phyloP scores from a whole-genome alignment of 2,797 vertebrate species.

The Acipenser transmontanus region DNA sequence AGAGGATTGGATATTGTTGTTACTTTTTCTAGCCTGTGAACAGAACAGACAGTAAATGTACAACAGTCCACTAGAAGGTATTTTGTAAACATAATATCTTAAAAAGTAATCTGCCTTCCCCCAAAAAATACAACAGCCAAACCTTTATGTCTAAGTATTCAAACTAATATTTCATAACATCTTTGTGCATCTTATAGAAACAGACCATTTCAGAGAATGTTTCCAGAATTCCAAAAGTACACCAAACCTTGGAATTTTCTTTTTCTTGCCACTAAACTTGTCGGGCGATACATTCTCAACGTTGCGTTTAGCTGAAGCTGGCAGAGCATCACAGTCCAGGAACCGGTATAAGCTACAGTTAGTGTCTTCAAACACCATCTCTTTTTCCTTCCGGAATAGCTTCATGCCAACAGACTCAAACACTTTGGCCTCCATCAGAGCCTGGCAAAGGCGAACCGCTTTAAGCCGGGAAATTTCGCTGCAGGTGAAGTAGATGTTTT shows the following conservation, averaged over 20 bases:
- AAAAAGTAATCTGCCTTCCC: neutral
- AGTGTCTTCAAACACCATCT: conserved; percentile 69
- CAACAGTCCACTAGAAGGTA: neutral
- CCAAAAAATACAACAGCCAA: neutral
- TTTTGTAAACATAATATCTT: neutral
- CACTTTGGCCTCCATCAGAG: conserved; percentile 77
- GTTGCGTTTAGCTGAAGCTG: conserved; percentile 26
- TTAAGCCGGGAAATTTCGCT: conserved; percentile 73
- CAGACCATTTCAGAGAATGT: neutral
- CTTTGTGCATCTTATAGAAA: neutral
- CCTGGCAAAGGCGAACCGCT: conserved; percentile 73
- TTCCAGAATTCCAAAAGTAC: neutral
- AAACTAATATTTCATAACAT: too few species aligned
- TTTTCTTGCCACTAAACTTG: conserved; percentile 42
- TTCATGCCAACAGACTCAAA: conserved; percentile 70
- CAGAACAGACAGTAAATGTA: neutral
- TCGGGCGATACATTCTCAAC: conserved; percentile 39
- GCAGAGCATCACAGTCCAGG: conserved; percentile 44
- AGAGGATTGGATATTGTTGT: conserved; percentile 69
- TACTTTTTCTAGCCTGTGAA: conserved; percentile 47
- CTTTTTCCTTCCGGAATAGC: conserved; percentile 68
- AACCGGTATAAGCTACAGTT: conserved; percentile 72
- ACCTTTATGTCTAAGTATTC: too few species aligned
- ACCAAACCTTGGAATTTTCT: conserved; percentile 51
- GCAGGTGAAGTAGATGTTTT: conserved; percentile 70